Conservation (phyloP, 2,888 invertebrate genomes). For the Strigamia maritima region DNA sequence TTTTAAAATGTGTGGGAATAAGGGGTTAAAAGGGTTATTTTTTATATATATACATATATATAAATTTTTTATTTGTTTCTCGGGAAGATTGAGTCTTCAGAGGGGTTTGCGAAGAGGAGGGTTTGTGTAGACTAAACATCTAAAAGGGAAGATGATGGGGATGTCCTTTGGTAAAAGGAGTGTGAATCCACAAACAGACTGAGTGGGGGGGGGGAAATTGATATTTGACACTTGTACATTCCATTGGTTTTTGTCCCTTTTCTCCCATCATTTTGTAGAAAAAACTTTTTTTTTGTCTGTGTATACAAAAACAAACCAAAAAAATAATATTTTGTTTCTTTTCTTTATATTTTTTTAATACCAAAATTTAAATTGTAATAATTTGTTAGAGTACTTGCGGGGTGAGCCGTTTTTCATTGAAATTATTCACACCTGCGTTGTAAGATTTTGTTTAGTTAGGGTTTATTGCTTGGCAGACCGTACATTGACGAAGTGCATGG, state of each 20-base stretch:
- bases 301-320: too few species aligned
- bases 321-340: too few species aligned
- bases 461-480: slow-evolving; percentile 18
- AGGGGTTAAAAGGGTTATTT: slow-evolving; percentile 16
- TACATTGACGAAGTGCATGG: slow-evolving; percentile 11
- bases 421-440: slow-evolving; percentile 5
- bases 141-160: slow-evolving; percentile 21
- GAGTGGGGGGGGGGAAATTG: background rate
- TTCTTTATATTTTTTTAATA: background rate
- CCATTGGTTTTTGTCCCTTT: background rate
- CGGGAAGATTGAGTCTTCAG: background rate
- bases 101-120: background rate
- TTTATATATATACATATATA: too few species aligned
- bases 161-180: background rate
- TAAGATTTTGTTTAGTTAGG: slow-evolving; percentile 13
- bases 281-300: background rate
- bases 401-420: background rate
- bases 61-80: background rate
- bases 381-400: background rate
- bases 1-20: background rate
- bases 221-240: slow-evolving; percentile 21
- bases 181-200: slow-evolving; percentile 16
- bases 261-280: background rate
- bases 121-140: slow-evolving; percentile 27
- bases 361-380: background rate